Conservation (phyloP, 2,888 invertebrate genomes). For the Hypomecis punctinalis region DNA sequence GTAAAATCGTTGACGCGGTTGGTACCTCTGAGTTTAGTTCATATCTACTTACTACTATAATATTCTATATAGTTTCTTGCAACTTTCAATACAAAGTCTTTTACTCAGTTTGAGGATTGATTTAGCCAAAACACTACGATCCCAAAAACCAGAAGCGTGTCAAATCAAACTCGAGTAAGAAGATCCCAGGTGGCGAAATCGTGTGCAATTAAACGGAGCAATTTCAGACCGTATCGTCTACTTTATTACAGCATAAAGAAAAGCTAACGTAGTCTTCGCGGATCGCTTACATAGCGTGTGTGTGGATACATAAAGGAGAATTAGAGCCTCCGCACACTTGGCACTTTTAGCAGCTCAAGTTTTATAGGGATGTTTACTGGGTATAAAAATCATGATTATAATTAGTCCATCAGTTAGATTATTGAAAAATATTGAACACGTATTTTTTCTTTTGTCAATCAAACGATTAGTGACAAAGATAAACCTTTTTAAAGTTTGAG, state of each 20-base stretch:
- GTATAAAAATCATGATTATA: too few species aligned
- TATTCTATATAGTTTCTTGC: too few species aligned
- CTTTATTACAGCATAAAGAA: conserved; percentile 82
- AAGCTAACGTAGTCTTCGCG: conserved; percentile 68
- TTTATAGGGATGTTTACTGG: neutral
- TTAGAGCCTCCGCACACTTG: conserved; percentile 53
- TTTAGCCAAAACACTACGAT: neutral
- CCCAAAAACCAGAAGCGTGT: conserved; percentile 19
- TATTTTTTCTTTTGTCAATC: too few species aligned
- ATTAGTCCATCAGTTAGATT: too few species aligned
- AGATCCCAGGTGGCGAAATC: conserved; percentile 67
- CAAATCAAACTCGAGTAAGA: conserved; percentile 44
- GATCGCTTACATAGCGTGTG: conserved; percentile 39
- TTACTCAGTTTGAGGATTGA: too few species aligned
- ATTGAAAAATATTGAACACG: too few species aligned
- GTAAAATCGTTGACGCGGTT: too few species aligned
- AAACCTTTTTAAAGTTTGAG: too few species aligned
- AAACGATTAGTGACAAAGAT: too few species aligned
- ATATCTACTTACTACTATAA: too few species aligned
- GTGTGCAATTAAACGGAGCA: conserved; percentile 73
- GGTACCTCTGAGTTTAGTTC: too few species aligned
- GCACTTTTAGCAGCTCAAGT: neutral
- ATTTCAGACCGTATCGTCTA: conserved; percentile 57
- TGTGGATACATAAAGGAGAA: conserved; percentile 66
- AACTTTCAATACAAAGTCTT: too few species aligned